These are phyloP conservation scores for Priocnemis perturbator DNA, from an alignment of 2,888 invertebrate species.

Conservation along the genomic window DNA sequence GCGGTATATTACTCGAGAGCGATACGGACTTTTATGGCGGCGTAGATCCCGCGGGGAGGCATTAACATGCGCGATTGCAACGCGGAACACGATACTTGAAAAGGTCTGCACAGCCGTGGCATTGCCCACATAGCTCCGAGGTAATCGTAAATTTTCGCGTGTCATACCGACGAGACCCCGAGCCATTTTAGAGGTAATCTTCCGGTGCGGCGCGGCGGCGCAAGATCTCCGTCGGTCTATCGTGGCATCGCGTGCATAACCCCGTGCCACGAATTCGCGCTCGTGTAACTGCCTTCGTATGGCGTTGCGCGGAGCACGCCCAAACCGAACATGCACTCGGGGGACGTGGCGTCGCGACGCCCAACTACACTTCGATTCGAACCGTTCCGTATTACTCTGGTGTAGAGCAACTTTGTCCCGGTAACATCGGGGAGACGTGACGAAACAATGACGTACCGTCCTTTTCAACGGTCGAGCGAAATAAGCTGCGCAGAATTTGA, in stretches of 20 bases:
- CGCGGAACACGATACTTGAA: constrained; percentile 27
- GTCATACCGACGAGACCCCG: constrained; percentile 36
- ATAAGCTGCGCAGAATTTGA: no score
- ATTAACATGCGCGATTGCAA: constrained; percentile 40
- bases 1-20: constrained; percentile 20
- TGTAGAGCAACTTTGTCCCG: no score
- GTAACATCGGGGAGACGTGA: no score
- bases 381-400: no score
- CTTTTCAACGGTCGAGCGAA: no score
- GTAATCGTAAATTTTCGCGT: constrained; percentile 55
- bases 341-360: no score
- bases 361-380: no score
- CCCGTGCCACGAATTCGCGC: constrained; percentile 32
- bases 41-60: constrained; percentile 26
- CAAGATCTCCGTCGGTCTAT: constrained; percentile 25
- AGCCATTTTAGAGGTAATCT: constrained; percentile 51
- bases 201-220: no score
- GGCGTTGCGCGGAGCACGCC: no score
- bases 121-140: constrained; percentile 23
- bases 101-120: constrained; percentile 3
- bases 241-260: constrained; percentile 42
- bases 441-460: no score
- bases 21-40: constrained; percentile 36
- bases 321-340: no score
- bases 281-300: constrained; percentile 11